Evolutionary conservation across 2,113 vertebrate genomes (phyloP), one percentile per base, ranked within the genome.

Genomic region (Chaetodon trifascialis): DNA sequence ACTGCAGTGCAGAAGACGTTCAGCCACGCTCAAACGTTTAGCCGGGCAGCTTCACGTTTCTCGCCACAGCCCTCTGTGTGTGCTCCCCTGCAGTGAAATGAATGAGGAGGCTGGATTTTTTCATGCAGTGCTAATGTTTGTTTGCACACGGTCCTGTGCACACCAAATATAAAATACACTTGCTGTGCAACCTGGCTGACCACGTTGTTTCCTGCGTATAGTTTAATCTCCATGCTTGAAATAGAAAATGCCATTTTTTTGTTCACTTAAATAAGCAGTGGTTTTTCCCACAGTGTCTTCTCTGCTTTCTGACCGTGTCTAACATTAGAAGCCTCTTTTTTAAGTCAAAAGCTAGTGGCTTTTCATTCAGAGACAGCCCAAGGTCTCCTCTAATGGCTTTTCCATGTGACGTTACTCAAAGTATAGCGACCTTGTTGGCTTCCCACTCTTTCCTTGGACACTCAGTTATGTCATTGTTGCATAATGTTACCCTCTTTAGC

Each of bases 321-420:
- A 44, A 49, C 52, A 62, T 42, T 25, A 68, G 15, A 44, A 49
- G 10, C 64, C 55, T 0, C 11, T 36, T 52, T 56, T 52, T 65
- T 15, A 14, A 46, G 38, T 17, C 46, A 46, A 0, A 14, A 63
- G 17, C 56, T 47, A 5, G 5, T 42, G 5, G 23, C 21, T 30
- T 67, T 84, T 42, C 73, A 66, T 84, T n/a, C 69, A 17, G 7
- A 46, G 51, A 73, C 49, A 60, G 73, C 56, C 14, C 67, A 59
- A 86, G 74, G 56, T 77, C 73, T 73, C 15, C 52, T 84, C 73
- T 86, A 64, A 80, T 52, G 64, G 79, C 79, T 75, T 82, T 79
- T 62, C 78, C 5, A 14, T 2, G 51, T 40, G 19, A 36, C 5
- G 34, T 54, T 46, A 66, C 75, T 78, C 40, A 62, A 78, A 66